phyloP scores from a whole-genome alignment of 2,113 vertebrate genomes.

The Clarias gariepinus region DNA sequence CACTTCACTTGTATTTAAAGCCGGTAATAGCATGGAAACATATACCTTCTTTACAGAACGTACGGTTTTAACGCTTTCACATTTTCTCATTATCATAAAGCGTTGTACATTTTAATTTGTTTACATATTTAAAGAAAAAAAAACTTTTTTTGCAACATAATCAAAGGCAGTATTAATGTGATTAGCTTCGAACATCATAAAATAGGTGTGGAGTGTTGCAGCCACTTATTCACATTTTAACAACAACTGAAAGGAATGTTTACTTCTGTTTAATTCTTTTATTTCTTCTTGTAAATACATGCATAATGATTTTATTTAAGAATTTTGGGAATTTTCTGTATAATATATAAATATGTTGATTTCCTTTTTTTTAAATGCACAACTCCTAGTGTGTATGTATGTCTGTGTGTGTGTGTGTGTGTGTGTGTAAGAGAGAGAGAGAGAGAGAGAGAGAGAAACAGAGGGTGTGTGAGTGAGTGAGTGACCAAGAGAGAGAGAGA shows the following conservation, averaged over 20 bases:
- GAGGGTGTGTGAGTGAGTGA: neutral
- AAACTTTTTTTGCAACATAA: neutral
- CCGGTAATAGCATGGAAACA: neutral
- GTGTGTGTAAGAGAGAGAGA: conserved; percentile 10
- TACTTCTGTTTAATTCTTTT: conserved; percentile 63
- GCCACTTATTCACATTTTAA: conserved; percentile 51
- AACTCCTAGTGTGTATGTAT: conserved; percentile 68
- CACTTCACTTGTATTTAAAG: neutral
- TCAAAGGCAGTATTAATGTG: conserved; percentile 5
- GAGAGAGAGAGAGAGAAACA: conserved; percentile 22
- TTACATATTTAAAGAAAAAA: neutral
- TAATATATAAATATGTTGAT: conserved; percentile 77
- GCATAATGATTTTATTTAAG: conserved; percentile 81
- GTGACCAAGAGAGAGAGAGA: conserved; percentile 35
- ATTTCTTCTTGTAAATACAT: conserved; percentile 90
- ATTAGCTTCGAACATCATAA: conserved; percentile 3
- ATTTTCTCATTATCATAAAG: neutral
- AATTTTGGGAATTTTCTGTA: conserved; percentile 74
- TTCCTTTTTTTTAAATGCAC: conserved; percentile 74
- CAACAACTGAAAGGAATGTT: conserved; percentile 78
- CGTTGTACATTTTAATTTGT: neutral
- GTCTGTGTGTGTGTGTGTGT: conserved; percentile 19
- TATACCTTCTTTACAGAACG: neutral
- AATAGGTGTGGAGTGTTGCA: neutral
- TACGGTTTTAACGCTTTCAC: neutral